A percentile compares a stretch with the other conserved stretches of the same genome.
Conservation (phyloP, 2,797 vertebrate genomes). For the Gobio occitaniae region DNA sequence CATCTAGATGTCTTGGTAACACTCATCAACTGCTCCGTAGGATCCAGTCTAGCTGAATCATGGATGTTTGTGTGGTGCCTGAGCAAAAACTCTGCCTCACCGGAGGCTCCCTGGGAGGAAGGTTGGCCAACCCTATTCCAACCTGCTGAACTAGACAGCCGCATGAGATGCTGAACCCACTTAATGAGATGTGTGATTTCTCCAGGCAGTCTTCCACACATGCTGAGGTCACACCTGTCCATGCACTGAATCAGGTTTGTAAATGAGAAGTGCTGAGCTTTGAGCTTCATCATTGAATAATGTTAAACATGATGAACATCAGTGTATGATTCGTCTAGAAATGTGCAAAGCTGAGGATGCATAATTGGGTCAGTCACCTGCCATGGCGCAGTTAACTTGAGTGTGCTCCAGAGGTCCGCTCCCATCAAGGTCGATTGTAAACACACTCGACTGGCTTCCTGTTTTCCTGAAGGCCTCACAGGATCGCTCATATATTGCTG, state of each 20-base stretch:
- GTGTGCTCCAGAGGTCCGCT: constrained; percentile 58
- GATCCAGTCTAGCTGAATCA: constrained; percentile 40
- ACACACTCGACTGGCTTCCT: constrained; percentile 54
- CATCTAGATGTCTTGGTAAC: not conserved
- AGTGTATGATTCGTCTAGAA: constrained; percentile 22
- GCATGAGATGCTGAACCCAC: constrained; percentile 48
- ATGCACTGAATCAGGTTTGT: constrained; percentile 34
- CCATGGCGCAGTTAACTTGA: constrained; percentile 56
- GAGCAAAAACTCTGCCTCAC: constrained; percentile 35
- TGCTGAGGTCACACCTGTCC: constrained; percentile 52
- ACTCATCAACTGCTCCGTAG: constrained; percentile 12
- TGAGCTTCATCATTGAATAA: constrained; percentile 41
- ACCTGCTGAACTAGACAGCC: constrained; percentile 42
- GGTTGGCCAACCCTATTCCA: constrained; percentile 26
- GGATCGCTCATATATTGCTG: constrained; percentile 63
- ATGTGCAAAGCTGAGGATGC: not conserved
- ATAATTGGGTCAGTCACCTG: constrained; percentile 48
- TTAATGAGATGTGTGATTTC: constrained; percentile 57
- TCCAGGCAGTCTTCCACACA: constrained; percentile 42
- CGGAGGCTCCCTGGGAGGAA: constrained; percentile 20
- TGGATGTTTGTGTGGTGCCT: constrained; percentile 27
- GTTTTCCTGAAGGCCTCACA: constrained; percentile 61
- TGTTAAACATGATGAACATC: constrained; percentile 33
- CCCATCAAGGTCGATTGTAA: constrained; percentile 62
- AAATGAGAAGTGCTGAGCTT: constrained; percentile 39